Percentiles rank a stretch among this genome's conserved stretches.
Conservation (phyloP, 2,888 invertebrate species). For the Pediacus dermestoides region DNA sequence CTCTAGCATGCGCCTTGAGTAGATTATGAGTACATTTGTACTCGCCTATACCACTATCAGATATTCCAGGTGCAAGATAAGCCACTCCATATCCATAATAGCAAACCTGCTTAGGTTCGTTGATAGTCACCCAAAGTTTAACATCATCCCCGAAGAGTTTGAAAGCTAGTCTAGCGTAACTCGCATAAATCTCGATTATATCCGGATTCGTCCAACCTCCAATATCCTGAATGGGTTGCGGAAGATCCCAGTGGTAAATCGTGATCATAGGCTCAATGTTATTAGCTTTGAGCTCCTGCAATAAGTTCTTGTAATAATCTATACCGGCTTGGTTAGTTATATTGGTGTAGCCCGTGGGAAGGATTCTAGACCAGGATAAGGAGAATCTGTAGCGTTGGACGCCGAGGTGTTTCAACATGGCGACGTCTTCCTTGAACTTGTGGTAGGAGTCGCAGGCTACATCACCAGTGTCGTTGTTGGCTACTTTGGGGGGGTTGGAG, state of each 20-base stretch:
- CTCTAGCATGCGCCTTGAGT: slow-evolving; percentile 62
- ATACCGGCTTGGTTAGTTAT: slow-evolving; percentile 67
- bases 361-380: slow-evolving; percentile 36
- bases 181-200: slow-evolving; percentile 54
- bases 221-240: slow-evolving; percentile 48
- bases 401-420: slow-evolving; percentile 55
- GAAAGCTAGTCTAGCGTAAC: slow-evolving; percentile 56
- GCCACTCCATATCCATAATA: slow-evolving; percentile 41
- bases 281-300: slow-evolving; percentile 48
- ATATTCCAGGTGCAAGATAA: slow-evolving; percentile 50
- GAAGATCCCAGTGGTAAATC: slow-evolving; percentile 56
- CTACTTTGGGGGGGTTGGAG: slow-evolving; percentile 50
- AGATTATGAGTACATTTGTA: slow-evolving; percentile 62
- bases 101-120: slow-evolving; percentile 50
- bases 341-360: slow-evolving; percentile 65
- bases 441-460: slow-evolving; percentile 66
- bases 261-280: slow-evolving; percentile 56
- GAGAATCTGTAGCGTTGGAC: slow-evolving; percentile 54
- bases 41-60: slow-evolving; percentile 54
- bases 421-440: slow-evolving; percentile 60
- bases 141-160: slow-evolving; percentile 41
- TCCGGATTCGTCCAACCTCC: slow-evolving; percentile 53
- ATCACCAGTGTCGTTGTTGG: slow-evolving; percentile 57
- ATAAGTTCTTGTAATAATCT: slow-evolving; percentile 38
- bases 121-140: slow-evolving; percentile 55